A percentile compares a stretch with the other conserved stretches of the same genome.
Conservation (phyloP, 2,113 vertebrate species). For the Halcyon malimbica region DNA sequence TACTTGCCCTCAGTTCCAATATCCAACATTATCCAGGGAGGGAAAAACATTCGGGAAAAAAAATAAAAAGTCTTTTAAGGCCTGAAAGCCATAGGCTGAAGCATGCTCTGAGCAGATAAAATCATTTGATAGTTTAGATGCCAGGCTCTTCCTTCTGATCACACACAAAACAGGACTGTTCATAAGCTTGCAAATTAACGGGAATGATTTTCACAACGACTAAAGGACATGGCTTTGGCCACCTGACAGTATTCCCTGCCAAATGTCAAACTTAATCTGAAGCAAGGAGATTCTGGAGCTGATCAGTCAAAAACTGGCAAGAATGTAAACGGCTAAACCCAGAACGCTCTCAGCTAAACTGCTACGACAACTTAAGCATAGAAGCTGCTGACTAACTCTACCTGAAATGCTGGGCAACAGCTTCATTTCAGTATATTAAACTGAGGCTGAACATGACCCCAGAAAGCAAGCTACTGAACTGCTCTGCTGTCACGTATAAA, state of each 20-base stretch:
- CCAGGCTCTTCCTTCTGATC: background rate
- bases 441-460: background rate
- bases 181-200: accelerated
- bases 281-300: background rate
- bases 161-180: background rate
- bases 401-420: background rate
- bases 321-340: background rate
- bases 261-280: background rate
- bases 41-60: background rate
- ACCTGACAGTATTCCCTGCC: background rate
- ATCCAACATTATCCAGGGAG: background rate
- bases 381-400: background rate
- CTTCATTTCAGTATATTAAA: background rate
- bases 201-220: background rate
- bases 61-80: background rate
- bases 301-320: background rate
- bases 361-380: background rate
- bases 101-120: background rate
- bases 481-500: background rate
- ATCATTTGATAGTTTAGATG: background rate
- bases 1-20: background rate
- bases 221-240: background rate
- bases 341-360: background rate
- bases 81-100: background rate
- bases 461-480: background rate